These are phyloP conservation scores for Gonioctena quinquepunctata DNA, from an alignment of 1,140 invertebrate species.

Conservation along the genomic window DNA sequence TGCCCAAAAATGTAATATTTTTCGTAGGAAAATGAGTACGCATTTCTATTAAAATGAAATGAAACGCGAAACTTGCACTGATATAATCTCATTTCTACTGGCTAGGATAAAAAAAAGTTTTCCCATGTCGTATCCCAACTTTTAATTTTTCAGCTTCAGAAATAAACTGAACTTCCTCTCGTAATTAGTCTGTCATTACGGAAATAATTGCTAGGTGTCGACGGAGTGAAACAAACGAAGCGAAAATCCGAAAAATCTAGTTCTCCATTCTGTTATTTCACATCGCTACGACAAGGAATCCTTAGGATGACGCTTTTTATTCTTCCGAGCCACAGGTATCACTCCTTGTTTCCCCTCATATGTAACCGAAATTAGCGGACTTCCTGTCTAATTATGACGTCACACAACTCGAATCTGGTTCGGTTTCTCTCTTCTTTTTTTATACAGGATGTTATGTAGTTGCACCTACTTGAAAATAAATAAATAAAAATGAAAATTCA, in stretches of 20 bases:
- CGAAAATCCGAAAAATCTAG: not conserved
- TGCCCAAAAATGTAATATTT: too few relatives aligned
- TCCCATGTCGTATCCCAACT: not conserved
- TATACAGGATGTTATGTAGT: too few relatives aligned
- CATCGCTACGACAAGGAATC: not conserved
- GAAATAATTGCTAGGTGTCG: constrained; percentile 7
- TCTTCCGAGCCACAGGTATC: not conserved
- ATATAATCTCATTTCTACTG: too few relatives aligned
- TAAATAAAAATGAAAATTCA: too few relatives aligned
- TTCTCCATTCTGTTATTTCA: not conserved
- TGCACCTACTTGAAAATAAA: too few relatives aligned
- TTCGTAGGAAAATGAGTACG: too few relatives aligned
- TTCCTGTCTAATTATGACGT: not conserved
- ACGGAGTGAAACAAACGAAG: constrained; percentile 6
- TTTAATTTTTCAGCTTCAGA: not conserved
- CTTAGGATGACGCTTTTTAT: not conserved
- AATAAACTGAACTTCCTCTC: not conserved
- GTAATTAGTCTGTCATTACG: not conserved
- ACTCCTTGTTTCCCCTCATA: not conserved
- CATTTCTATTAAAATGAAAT: too few relatives aligned
- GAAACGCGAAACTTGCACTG: too few relatives aligned
- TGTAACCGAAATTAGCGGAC: not conserved
- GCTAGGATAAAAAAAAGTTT: too few relatives aligned
- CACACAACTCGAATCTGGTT: too few relatives aligned
- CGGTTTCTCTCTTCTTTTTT: too few relatives aligned